Conservation (phyloP, 2,888 invertebrate species). For the Ceramica pisi region DNA sequence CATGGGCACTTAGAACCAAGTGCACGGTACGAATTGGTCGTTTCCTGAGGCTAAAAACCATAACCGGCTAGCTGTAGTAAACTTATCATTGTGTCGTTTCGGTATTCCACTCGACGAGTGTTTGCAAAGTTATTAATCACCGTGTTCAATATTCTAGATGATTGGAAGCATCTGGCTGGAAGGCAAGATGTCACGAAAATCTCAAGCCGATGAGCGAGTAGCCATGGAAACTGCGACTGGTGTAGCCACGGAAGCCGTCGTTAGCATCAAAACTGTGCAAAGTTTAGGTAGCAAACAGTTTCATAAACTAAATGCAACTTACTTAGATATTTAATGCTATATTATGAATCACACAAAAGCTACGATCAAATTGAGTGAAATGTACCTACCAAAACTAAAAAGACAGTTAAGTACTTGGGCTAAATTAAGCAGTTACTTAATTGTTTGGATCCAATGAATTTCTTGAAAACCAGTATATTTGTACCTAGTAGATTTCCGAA, state of each 20-base stretch:
- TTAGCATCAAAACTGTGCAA: slow-evolving; percentile 92
- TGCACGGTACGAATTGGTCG: no score
- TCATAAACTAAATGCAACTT: neutral
- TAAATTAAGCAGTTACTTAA: no score
- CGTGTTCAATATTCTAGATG: slow-evolving; percentile 74
- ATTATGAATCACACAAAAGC: no score
- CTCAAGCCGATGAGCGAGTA: slow-evolving; percentile 90
- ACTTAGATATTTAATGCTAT: no score
- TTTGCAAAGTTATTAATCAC: slow-evolving; percentile 2
- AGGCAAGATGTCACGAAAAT: slow-evolving; percentile 90
- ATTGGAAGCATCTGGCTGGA: slow-evolving; percentile 92
- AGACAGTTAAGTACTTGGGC: no score
- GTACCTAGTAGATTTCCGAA: neutral
- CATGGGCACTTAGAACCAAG: no score
- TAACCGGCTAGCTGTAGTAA: no score
- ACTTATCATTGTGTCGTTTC: neutral
- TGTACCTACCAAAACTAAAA: no score
- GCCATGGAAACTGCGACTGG: slow-evolving; percentile 92
- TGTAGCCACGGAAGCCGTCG: slow-evolving; percentile 92
- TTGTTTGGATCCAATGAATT: neutral
- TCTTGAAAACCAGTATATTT: no score
- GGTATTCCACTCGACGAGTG: neutral
- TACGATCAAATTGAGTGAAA: no score
- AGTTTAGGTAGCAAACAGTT: slow-evolving; percentile 86
- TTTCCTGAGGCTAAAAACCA: no score